Evolutionary conservation across 92 coral and sea anemone genomes (phyloP).

Genomic region (Porites lobata): DNA sequence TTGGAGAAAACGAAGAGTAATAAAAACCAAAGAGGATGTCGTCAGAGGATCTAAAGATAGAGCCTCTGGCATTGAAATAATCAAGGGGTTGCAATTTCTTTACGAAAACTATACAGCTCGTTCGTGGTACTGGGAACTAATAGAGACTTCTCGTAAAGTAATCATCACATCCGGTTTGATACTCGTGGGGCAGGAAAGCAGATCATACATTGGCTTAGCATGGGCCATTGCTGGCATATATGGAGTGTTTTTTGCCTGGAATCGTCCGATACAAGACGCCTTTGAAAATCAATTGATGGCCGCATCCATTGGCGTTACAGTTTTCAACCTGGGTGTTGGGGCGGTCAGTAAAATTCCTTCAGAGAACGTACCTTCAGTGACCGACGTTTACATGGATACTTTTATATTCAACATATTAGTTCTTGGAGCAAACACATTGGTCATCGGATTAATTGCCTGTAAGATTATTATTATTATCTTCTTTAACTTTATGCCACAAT

Average conservation of each 20-base stretch:
- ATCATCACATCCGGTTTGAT: slow-evolving; percentile 34
- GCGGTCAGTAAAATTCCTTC: slow-evolving; percentile 4
- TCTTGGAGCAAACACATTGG: slow-evolving; percentile 3
- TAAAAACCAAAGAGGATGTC: not conserved
- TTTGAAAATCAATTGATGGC: slow-evolving; percentile 24
- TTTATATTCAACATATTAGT: slow-evolving; percentile 16
- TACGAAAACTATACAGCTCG: slow-evolving; percentile 22
- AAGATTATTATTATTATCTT: not conserved
- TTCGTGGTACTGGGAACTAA: slow-evolving; percentile 39
- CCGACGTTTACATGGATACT: slow-evolving; percentile 2
- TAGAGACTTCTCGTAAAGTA: slow-evolving; percentile 35
- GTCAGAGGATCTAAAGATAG: not conserved
- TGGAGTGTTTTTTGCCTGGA: slow-evolving; percentile 8
- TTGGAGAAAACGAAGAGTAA: not conserved
- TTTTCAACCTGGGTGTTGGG: slow-evolving; percentile 12
- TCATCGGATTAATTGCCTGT: slow-evolving; percentile 25
- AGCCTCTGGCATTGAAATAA: not conserved
- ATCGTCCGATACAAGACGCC: slow-evolving; percentile 22
- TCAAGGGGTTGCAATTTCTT: slow-evolving; percentile 23
- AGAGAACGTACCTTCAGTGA: not conserved
- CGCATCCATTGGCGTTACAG: slow-evolving; percentile 29
- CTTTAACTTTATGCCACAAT: too few species aligned
- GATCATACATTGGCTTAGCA: not conserved
- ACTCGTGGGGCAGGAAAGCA: slow-evolving; percentile 29
- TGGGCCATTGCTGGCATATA: slow-evolving; percentile 5